Base-by-base conservation (phyloP, 2,888 invertebrate species). In the Agrilus mali region DNA sequence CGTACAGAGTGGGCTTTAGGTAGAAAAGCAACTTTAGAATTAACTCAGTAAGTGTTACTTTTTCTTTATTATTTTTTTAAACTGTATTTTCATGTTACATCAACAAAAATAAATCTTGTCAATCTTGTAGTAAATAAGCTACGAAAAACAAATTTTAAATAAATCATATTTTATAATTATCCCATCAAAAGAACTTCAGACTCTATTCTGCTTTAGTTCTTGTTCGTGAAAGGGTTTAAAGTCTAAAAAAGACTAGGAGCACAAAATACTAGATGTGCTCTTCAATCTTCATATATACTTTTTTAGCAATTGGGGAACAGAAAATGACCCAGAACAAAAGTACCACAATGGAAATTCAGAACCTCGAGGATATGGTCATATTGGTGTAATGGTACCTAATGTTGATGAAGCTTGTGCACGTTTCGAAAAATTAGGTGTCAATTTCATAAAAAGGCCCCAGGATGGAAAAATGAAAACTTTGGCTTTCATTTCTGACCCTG, bases 401-500 rank as follows among this genome's bases (percentile, higher is more conserved):
- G 92, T 95, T 0, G 78, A 89, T 38, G 76, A 75, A 16, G 94
- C 94, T 8, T 94, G 93, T 62, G 81, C 82, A 55, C 62, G 71
- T 55, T 95, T 96, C 61, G 89, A 93, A 59, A 72, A 82, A 51
- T 71, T 82, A 44, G 86, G 85, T 0, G 93, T 94, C 4, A 82
- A 86, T 48, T 96, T 94, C 65, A 74, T 92, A 2, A 96, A 95
- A 63, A 82, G 78, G 51, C 93, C 92, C 0, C 79, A 85, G 56
- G 94, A 90, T 55, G 92, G 92, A 1, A 88, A 86, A 62, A 93
- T 94, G 90, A 92, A 86, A 64, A 90, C 90, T 0, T 69, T 95
- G 38, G 95, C 94, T 2, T 95, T 95, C 63, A 89, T 95, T 46
- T 85, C 89, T 55, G 95, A 95, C 64, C 95, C 95, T 0, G 95